Conservation (phyloP, 2,888 invertebrate genomes). For the Lepidocyrtoides sp. region DNA sequence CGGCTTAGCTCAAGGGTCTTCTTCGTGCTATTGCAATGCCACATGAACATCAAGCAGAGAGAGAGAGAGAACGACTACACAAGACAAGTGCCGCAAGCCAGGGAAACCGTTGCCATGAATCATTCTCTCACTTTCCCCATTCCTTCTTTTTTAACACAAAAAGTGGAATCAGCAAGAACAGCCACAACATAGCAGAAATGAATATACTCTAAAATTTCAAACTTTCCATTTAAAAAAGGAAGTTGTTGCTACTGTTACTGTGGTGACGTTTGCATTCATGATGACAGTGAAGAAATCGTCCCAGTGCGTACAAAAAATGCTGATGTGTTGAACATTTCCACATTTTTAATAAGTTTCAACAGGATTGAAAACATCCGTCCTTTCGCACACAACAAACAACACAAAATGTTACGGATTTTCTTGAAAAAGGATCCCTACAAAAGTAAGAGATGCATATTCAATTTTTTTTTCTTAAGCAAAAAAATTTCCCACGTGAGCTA, state of each 20-base stretch:
- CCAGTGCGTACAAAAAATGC: slow-evolving; percentile 19
- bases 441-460: no score
- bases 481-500: slow-evolving; percentile 55
- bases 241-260: not conserved
- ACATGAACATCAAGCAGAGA: not conserved
- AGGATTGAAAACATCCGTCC: no score
- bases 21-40: not conserved
- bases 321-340: not conserved
- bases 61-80: not conserved
- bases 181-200: no score
- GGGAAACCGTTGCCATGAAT: slow-evolving; percentile 10
- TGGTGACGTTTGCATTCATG: no score
- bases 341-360: slow-evolving; percentile 2
- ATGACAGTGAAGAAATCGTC: slow-evolving; percentile 21
- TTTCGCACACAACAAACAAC: no score
- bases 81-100: slow-evolving; percentile 5
- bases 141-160: no score
- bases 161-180: no score
- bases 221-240: not conserved
- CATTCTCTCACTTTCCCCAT: slow-evolving; percentile 27
- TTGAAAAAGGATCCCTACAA: no score
- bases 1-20: slow-evolving; percentile 38
- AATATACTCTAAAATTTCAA: no score
- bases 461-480: not conserved
- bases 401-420: no score